Base-by-base conservation (phyloP, 2,113 vertebrate species). In the Neotoma lepida region DNA sequence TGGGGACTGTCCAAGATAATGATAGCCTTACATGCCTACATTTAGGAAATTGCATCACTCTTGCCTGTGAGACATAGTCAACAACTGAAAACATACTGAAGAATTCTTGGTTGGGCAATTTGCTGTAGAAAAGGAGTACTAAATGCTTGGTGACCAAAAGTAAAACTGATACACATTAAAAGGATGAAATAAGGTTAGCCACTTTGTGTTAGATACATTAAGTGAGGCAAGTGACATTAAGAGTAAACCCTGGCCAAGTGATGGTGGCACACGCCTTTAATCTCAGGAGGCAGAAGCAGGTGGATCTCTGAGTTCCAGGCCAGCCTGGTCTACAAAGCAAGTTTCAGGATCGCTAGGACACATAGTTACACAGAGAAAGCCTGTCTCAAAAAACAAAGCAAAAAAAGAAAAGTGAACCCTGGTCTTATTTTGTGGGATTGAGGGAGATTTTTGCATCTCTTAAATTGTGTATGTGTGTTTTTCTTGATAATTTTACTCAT, bases 41-140 rank as follows among this genome's bases (percentile, higher is more conserved):
- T 90, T n/a, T 92, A 74, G 82, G 77, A 94, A 94, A 73, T 92
- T 54, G 54, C 22, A 58, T 95, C 82, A 78, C 6, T 84, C 8
- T 41, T 82, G 41, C 58, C 33, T 94, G 8, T 51, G 54, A 95
- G 24, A 58, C 84, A 58, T 2, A 86, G 41, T 51, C 44, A 73
- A 1, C 49, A 91, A 18, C 22, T 89, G 90, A 71, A 90, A 94
- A 71, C 89, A 64, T 2, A 78, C 7, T 71, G 39, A 88, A 96
- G 13, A 91, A 73, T 41, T 13, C 20, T 73, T 92, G 58, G 46
- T 56, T 74, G 56, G 84, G 68, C 58, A 86, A 4, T 86, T 85
- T 70, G 44, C 1, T 90, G 89, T 92, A 41, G 85, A 81, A 73
- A 85, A 63, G 49, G 63, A 92, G 54, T 92, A 41, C 33, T 87